phyloP scores from a whole-genome alignment of 2,113 vertebrate species.

The Elgaria multicarinata region DNA sequence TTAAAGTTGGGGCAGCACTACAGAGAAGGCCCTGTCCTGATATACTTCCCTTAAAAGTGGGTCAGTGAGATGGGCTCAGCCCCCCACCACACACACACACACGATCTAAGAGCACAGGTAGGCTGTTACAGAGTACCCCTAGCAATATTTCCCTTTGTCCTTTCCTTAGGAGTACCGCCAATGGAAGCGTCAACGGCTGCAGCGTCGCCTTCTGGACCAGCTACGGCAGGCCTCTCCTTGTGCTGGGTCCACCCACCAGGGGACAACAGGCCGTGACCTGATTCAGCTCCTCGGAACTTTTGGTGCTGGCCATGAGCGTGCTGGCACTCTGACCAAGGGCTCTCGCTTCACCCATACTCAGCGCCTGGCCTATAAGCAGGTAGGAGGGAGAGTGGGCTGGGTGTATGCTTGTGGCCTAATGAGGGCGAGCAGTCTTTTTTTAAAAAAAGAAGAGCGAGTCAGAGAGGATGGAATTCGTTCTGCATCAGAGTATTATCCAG shows the following conservation, averaged over 20 bases:
- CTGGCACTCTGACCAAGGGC: constrained; percentile 78
- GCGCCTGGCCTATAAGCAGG: constrained; percentile 87
- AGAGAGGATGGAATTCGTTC: neutral
- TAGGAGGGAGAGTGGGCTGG: constrained; percentile 44
- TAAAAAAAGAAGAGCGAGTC: neutral
- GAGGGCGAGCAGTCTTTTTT: neutral
- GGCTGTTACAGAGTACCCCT: too few relatives aligned
- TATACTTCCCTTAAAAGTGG: too few relatives aligned
- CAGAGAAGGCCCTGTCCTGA: too few relatives aligned
- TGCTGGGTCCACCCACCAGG: constrained; percentile 36
- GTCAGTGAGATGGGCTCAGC: too few relatives aligned
- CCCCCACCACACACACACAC: too few relatives aligned
- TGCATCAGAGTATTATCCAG: neutral
- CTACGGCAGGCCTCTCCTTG: constrained; percentile 74
- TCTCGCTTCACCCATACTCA: constrained; percentile 90
- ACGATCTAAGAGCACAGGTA: too few relatives aligned
- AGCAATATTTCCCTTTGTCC: neutral
- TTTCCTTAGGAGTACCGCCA: constrained; percentile 81
- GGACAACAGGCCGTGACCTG: constrained; percentile 73
- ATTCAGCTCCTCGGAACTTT: constrained; percentile 83
- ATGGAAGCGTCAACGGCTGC: constrained; percentile 79
- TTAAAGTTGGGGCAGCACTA: too few relatives aligned
- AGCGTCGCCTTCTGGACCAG: constrained; percentile 85
- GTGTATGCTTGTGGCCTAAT: too few relatives aligned
- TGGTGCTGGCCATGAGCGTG: constrained; percentile 63